Evolutionary conservation across 2,888 invertebrate genomes (phyloP).

Genomic region (Caenorhabditis sp.): DNA sequence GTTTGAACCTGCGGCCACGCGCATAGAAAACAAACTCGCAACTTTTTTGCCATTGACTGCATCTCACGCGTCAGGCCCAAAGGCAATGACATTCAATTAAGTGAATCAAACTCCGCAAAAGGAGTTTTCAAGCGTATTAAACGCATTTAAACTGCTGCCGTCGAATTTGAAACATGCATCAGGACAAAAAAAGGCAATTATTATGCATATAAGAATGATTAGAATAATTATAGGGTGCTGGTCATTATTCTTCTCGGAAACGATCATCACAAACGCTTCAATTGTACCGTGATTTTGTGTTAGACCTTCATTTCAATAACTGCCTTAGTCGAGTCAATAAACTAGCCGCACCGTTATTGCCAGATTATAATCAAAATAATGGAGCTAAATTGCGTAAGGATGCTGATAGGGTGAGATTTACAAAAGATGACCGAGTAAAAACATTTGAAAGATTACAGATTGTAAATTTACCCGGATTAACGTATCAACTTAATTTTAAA

Average conservation of each 20-base stretch:
- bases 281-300: constrained; percentile 63
- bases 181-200: too few species aligned
- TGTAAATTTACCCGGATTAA: constrained; percentile 66
- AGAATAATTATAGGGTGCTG: constrained; percentile 69
- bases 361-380: constrained; percentile 50
- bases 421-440: background rate
- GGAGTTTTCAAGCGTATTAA: too few species aligned
- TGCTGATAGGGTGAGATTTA: constrained; percentile 53
- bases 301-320: constrained; percentile 55
- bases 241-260: constrained; percentile 65
- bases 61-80: too few species aligned
- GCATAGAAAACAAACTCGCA: too few species aligned
- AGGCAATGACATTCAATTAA: too few species aligned
- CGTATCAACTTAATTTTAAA: constrained; percentile 69
- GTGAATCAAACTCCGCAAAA: too few species aligned
- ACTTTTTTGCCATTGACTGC: too few species aligned
- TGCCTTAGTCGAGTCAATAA: constrained; percentile 65
- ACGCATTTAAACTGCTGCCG: too few species aligned
- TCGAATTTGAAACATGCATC: too few species aligned
- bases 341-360: constrained; percentile 56
- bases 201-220: too few species aligned
- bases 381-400: constrained; percentile 30
- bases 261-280: constrained; percentile 68
- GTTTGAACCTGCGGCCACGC: too few species aligned
- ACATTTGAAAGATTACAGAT: constrained; percentile 4